A percentile compares a stretch with the other conserved stretches of the same genome.
phyloP scores from a whole-genome alignment of 92 coral and sea anemone genomes.

The Plumapathes pennacea region DNA sequence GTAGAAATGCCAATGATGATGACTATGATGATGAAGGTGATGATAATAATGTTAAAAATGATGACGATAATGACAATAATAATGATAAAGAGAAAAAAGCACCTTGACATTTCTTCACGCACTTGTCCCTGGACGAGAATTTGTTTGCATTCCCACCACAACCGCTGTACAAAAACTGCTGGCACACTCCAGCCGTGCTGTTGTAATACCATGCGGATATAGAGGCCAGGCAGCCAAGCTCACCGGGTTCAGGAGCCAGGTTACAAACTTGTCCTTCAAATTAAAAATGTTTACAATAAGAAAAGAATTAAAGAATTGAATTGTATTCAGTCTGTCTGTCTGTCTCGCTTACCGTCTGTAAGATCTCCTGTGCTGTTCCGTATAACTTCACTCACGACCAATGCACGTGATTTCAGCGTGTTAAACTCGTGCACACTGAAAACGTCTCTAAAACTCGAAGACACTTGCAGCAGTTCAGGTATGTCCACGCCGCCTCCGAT shows the following conservation, averaged over 20 bases:
- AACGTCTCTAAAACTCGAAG: slow-evolving; percentile 49
- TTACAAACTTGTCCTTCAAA: slow-evolving; percentile 41
- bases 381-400: slow-evolving; percentile 25
- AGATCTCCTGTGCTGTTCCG: slow-evolving; percentile 30
- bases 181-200: slow-evolving; percentile 52
- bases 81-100: no score
- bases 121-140: slow-evolving; percentile 55
- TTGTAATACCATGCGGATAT: slow-evolving; percentile 48
- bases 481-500: slow-evolving; percentile 25
- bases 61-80: no score
- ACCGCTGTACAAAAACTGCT: slow-evolving; percentile 59
- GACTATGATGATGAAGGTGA: no score
- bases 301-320: neutral
- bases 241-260: slow-evolving; percentile 50
- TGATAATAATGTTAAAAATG: no score
- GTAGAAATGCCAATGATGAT: no score
- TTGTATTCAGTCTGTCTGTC: no score
- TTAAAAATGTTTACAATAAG: neutral
- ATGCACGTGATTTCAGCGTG: slow-evolving; percentile 12
- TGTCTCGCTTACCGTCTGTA: slow-evolving; percentile 20
- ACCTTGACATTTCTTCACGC: slow-evolving; percentile 63
- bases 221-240: slow-evolving; percentile 65
- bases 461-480: slow-evolving; percentile 42
- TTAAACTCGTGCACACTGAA: slow-evolving; percentile 27
- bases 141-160: slow-evolving; percentile 75